These are phyloP conservation scores for Andrena marginata DNA, from an alignment of 2,888 invertebrate genomes.

Conservation along the genomic window DNA sequence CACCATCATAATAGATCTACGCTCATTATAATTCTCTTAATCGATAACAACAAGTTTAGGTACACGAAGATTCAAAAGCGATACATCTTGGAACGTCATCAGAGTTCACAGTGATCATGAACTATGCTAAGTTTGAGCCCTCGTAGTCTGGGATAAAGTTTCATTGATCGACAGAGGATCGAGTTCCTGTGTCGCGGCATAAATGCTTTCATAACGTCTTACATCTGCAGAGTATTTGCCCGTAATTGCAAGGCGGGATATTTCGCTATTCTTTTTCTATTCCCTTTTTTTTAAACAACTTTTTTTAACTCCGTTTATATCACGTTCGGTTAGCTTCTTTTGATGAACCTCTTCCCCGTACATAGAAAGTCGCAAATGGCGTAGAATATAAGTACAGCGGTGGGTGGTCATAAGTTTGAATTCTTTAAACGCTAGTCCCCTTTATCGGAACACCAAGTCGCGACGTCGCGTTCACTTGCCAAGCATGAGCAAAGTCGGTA, in stretches of 20 bases:
- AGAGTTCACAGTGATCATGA: constrained; percentile 16
- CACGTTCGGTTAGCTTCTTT: constrained; percentile 22
- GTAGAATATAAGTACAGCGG: constrained; percentile 17
- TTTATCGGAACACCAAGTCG: constrained; percentile 22
- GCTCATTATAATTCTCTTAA: constrained; percentile 33
- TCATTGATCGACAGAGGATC: constrained; percentile 1
- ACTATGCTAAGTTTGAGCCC: constrained; percentile 18
- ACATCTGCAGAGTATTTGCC: neutral
- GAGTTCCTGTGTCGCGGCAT: neutral
- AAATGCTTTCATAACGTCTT: constrained; percentile 2
- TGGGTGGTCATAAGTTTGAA: neutral
- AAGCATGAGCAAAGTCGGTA: neutral
- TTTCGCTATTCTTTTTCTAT: neutral
- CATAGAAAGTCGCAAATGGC: constrained; percentile 23
- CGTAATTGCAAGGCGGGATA: neutral
- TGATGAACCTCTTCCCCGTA: constrained; percentile 33
- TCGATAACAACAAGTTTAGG: constrained; percentile 42
- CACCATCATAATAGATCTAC: constrained; percentile 28
- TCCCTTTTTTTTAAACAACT: neutral
- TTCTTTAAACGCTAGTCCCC: neutral
- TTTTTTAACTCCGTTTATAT: neutral
- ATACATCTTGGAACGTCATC: constrained; percentile 6
- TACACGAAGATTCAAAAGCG: constrained; percentile 34
- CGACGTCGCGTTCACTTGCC: neutral
- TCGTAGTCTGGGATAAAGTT: constrained; percentile 30